Conservation (phyloP, 2,888 invertebrate genomes). For the Lacanobia oleracea region DNA sequence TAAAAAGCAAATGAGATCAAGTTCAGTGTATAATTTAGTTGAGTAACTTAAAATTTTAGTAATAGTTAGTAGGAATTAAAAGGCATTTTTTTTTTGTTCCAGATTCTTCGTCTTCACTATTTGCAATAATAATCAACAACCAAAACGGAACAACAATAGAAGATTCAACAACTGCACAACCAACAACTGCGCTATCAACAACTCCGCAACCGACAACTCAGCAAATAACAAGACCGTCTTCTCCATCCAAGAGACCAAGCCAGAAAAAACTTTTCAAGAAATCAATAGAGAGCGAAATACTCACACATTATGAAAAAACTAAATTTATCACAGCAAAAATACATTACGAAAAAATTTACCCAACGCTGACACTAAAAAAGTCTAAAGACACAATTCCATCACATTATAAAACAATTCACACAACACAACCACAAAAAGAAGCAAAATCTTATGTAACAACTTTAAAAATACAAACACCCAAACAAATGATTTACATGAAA, state of each 20-base stretch:
- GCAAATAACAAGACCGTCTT: not conserved
- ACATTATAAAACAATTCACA: not conserved
- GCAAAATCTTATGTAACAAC: too few species aligned
- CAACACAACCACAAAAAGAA: not conserved
- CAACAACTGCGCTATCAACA: not conserved
- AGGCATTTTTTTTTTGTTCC: not conserved
- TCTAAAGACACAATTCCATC: not conserved
- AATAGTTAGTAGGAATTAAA: too few species aligned
- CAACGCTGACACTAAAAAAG: not conserved
- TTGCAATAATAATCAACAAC: not conserved
- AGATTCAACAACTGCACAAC: not conserved
- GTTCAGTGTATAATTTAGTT: too few species aligned
- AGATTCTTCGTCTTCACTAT: constrained; percentile 6
- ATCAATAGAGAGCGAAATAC: not conserved
- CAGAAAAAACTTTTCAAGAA: not conserved
- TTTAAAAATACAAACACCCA: too few species aligned
- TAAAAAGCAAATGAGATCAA: too few species aligned
- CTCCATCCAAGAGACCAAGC: not conserved
- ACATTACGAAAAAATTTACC: not conserved
- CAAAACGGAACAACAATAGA: too few species aligned
- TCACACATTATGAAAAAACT: not conserved
- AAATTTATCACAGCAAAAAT: not conserved
- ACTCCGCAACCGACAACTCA: not conserved
- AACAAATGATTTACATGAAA: too few species aligned
- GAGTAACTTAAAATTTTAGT: too few species aligned